phyloP scores from a whole-genome alignment of 2,797 vertebrate genomes.

The Cossypha polioptera region DNA sequence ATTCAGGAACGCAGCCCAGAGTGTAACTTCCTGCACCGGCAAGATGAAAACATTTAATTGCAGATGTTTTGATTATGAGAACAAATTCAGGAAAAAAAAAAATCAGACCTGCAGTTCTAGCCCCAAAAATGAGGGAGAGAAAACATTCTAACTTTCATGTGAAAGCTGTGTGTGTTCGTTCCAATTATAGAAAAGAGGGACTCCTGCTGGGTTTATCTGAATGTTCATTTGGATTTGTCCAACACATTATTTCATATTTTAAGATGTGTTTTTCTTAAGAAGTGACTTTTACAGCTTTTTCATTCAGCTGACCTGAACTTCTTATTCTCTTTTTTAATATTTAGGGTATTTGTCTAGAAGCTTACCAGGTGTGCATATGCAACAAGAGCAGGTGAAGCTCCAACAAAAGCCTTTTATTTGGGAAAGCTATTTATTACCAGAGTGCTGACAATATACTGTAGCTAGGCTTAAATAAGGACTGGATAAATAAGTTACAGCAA shows the following conservation, averaged over 20 bases:
- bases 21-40: slow-evolving; percentile 50
- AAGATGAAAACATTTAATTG: slow-evolving; percentile 44
- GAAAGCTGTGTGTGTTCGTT: neutral
- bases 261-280: neutral
- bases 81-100: neutral
- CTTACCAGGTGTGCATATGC: neutral
- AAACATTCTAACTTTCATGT: neutral
- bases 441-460: neutral
- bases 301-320: neutral
- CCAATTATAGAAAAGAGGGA: neutral
- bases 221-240: neutral
- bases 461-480: neutral
- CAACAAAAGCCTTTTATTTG: slow-evolving; percentile 40
- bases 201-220: neutral
- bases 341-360: neutral
- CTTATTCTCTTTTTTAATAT: slow-evolving; percentile 1
- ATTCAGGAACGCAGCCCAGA: slow-evolving; percentile 24
- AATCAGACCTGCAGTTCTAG: neutral
- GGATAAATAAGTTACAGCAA: slow-evolving; percentile 24
- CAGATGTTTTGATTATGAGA: slow-evolving; percentile 27
- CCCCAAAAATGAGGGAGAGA: neutral
- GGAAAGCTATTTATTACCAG: neutral
- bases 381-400: neutral
- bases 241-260: neutral
- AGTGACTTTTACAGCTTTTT: neutral